Conservation (phyloP, 2,888 invertebrate genomes). For the Latrodectus hesperus region DNA sequence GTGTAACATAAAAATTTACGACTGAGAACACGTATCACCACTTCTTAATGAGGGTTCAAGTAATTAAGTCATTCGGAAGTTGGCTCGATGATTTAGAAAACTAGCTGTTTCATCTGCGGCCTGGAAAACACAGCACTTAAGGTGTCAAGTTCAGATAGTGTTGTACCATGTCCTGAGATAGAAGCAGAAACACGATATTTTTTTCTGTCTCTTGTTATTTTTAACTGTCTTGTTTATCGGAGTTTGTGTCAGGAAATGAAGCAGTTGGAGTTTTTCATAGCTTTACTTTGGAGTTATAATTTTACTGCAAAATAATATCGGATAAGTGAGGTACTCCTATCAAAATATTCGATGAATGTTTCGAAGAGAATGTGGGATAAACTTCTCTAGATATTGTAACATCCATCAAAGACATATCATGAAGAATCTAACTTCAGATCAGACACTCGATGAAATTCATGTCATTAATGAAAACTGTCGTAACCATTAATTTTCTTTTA, state of each 20-base stretch:
- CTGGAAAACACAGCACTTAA: not conserved
- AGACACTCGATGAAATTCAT: too few species aligned
- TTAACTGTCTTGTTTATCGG: slow-evolving; percentile 14
- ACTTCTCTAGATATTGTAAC: too few species aligned
- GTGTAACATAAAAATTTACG: slow-evolving; percentile 61
- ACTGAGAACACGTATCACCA: slow-evolving; percentile 24
- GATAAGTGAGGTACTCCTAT: too few species aligned
- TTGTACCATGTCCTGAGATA: slow-evolving; percentile 10
- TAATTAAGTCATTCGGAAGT: slow-evolving; percentile 65
- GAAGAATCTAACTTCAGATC: too few species aligned
- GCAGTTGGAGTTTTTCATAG: too few species aligned
- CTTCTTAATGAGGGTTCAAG: slow-evolving; percentile 60
- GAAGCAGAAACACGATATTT: not conserved
- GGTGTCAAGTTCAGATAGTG: slow-evolving; percentile 35
- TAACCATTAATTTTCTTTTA: too few species aligned
- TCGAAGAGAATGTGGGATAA: too few species aligned
- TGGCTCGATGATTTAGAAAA: slow-evolving; percentile 47
- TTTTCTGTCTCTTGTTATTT: not conserved
- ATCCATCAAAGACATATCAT: too few species aligned
- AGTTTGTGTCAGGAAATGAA: slow-evolving; percentile 1
- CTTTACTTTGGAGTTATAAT: too few species aligned
- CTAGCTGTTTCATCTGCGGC: slow-evolving; percentile 26
- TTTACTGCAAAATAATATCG: too few species aligned
- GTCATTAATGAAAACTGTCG: too few species aligned
- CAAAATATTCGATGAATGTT: too few species aligned